Conservation (phyloP, 2,888 invertebrate genomes). For the Anodontia alba region DNA sequence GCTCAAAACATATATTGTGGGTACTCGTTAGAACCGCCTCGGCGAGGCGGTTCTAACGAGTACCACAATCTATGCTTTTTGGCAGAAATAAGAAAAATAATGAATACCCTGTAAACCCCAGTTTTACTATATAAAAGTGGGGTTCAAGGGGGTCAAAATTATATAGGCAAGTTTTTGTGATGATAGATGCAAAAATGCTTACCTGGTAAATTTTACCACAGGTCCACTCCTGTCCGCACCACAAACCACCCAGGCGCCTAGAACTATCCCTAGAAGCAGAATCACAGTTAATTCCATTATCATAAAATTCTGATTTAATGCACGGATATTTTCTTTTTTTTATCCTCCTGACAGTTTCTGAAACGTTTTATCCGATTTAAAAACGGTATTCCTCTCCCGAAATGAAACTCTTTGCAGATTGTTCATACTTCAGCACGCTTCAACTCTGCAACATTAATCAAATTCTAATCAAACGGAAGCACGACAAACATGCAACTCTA, state of each 20-base stretch:
- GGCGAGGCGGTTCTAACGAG: no score
- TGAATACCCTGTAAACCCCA: no score
- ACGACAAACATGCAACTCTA: neutral
- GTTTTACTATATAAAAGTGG: no score
- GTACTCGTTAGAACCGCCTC: no score
- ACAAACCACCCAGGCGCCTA: neutral
- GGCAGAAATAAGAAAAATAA: no score
- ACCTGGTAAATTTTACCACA: conserved; percentile 5
- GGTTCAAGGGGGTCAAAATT: no score
- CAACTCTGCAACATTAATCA: neutral
- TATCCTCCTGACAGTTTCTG: conserved; percentile 5
- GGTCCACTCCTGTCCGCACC: neutral
- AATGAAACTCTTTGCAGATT: neutral
- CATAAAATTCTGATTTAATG: neutral
- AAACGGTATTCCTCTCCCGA: neutral
- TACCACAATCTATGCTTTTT: no score
- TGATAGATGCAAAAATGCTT: no score
- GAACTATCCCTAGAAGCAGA: neutral
- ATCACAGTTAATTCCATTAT: conserved; percentile 1
- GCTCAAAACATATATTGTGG: no score
- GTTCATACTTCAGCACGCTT: neutral
- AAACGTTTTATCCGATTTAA: neutral
- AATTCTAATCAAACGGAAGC: neutral
- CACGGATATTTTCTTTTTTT: neutral
- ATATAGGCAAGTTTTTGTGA: no score